phyloP scores from a whole-genome alignment of 1,140 invertebrate species.

The Mycetomoellerius zeteki region DNA sequence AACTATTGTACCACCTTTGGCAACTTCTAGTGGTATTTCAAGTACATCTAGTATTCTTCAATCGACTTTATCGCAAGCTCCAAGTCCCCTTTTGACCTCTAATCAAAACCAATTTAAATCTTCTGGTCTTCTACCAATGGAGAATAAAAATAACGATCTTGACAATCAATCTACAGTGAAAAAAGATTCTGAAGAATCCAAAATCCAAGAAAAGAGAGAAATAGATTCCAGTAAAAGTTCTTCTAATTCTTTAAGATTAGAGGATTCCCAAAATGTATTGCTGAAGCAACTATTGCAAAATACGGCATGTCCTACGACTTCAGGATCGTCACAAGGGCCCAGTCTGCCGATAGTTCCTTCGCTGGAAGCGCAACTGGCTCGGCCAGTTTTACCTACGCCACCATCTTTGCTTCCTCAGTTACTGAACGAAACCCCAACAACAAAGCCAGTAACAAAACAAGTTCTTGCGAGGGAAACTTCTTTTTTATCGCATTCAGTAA shows the following conservation, averaged over 20 bases:
- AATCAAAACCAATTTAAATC: conserved; percentile 82
- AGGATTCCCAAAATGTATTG: conserved; percentile 95
- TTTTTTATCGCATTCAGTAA: conserved; percentile 86
- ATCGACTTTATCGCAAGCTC: conserved; percentile 84
- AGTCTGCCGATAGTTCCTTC: conserved; percentile 91
- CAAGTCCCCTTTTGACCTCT: conserved; percentile 81
- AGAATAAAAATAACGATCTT: conserved; percentile 80
- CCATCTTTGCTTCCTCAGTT: conserved; percentile 85
- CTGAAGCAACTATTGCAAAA: conserved; percentile 96
- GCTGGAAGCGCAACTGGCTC: conserved; percentile 91
- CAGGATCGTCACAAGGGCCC: conserved; percentile 87
- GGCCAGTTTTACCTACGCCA: conserved; percentile 90
- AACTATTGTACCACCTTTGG: conserved; percentile 81
- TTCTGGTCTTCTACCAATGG: conserved; percentile 80
- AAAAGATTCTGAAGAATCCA: conserved; percentile 80
- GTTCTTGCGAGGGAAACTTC: conserved; percentile 87
- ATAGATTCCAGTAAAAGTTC: conserved; percentile 75
- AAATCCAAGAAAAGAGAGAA: conserved; percentile 79
- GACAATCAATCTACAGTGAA: conserved; percentile 79
- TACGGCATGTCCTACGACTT: conserved; percentile 89
- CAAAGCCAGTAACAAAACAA: conserved; percentile 76
- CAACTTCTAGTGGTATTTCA: conserved; percentile 77
- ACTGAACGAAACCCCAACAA: conserved; percentile 80
- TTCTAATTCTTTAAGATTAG: conserved; percentile 85
- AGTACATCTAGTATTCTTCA: conserved; percentile 85